A percentile compares a stretch with the other conserved stretches of the same genome.
Evolutionary conservation across 2,797 vertebrate species (phyloP).

Genomic region (Denticeps clupeoides): DNA sequence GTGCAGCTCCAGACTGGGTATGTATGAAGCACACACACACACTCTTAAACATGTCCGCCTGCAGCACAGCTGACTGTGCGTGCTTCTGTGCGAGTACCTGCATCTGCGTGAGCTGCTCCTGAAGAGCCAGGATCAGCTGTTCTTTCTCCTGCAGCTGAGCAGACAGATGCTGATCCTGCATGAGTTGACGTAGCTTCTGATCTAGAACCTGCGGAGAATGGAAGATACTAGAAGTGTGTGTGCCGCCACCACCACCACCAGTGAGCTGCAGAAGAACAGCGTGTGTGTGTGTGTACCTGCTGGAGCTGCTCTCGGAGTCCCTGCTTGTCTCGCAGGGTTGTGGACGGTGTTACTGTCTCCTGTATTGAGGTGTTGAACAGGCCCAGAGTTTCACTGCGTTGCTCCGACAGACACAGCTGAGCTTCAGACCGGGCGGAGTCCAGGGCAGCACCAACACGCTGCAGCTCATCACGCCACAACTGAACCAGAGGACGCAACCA

Average conservation of each 20-base stretch:
- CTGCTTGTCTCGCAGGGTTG: conserved; percentile 47
- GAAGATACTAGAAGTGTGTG: too few species aligned
- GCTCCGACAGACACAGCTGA: conserved; percentile 31
- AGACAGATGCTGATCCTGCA: conserved; percentile 1
- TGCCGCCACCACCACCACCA: too few species aligned
- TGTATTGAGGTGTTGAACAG: too few species aligned
- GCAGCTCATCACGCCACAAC: conserved; percentile 8
- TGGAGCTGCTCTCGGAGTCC: conserved; percentile 41
- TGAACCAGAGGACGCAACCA: not conserved
- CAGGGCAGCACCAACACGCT: not conserved
- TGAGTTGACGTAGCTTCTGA: not conserved
- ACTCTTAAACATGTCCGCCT: too few species aligned
- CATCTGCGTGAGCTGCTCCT: conserved; percentile 44
- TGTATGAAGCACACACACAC: too few species aligned
- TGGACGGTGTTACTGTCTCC: too few species aligned
- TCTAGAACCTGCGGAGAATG: not conserved
- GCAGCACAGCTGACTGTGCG: not conserved
- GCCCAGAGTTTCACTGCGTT: conserved; percentile 47
- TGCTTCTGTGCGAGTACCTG: conserved; percentile 39
- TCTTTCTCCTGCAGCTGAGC: not conserved
- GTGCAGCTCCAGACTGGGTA: conserved; percentile 54
- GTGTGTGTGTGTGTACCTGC: conserved; percentile 37
- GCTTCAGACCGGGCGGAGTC: not conserved
- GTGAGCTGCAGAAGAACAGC: too few species aligned
- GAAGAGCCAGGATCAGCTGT: conserved; percentile 30